These are phyloP conservation scores for Aldrovandia affinis DNA, from an alignment of 2,797 vertebrate species.

Conservation along the genomic window DNA sequence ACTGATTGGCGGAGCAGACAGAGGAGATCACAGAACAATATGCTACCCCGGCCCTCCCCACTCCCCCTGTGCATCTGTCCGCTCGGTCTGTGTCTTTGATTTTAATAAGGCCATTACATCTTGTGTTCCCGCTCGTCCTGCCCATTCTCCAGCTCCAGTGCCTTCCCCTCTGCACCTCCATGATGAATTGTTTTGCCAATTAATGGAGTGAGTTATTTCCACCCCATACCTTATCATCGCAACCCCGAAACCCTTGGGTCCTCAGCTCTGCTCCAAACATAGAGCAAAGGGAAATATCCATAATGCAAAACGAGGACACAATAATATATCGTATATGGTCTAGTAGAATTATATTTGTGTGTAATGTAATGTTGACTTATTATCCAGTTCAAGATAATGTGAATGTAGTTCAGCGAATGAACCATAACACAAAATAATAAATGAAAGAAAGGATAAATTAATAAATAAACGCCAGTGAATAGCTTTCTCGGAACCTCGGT, in stretches of 20 bases:
- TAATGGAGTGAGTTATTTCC: conserved; percentile 11
- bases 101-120: neutral
- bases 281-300: no score
- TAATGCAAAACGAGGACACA: neutral
- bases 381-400: no score
- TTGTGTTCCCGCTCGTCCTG: neutral
- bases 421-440: no score
- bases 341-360: no score
- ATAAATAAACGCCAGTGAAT: no score
- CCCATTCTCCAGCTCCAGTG: neutral
- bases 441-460: no score
- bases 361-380: no score
- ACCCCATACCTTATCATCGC: neutral
- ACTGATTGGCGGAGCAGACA: neutral
- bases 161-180: neutral
- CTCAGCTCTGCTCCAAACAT: no score
- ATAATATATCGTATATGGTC: no score
- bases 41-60: no score
- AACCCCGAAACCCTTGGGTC: neutral
- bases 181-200: neutral
- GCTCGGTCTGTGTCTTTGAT: neutral
- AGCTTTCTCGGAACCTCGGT: no score
- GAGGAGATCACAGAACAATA: neutral
- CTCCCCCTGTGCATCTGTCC: neutral
- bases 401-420: no score